Conservation (phyloP, 2,797 vertebrate species). For the Gallinago nigripennis region DNA sequence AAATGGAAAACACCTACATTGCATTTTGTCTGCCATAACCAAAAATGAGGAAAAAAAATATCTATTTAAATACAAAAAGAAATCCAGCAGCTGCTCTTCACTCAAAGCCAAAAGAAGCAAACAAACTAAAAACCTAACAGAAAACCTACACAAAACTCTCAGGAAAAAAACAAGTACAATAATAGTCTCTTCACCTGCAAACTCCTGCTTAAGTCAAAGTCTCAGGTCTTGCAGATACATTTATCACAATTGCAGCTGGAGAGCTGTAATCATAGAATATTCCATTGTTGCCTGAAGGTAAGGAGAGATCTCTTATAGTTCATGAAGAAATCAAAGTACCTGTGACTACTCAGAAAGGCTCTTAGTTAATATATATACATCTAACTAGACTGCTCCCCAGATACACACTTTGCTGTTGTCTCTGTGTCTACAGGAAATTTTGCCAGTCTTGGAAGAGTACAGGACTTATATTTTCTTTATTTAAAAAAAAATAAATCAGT, state of each 20-base stretch:
- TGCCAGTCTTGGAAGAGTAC: background rate
- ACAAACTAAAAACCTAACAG: background rate
- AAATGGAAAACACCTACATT: background rate
- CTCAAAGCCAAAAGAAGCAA: constrained; percentile 17
- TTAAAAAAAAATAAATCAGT: background rate
- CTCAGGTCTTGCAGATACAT: background rate
- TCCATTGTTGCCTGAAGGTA: background rate
- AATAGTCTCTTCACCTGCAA: background rate
- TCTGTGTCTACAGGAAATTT: background rate
- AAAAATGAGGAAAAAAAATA: background rate
- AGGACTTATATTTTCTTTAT: background rate
- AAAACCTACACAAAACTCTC: background rate
- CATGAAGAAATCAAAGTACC: background rate
- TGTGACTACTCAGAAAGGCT: background rate
- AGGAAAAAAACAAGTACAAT: background rate
- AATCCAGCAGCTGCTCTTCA: constrained; percentile 27
- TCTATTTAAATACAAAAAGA: background rate
- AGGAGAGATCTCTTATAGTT: background rate
- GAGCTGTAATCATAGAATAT: background rate
- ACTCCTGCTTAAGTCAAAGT: background rate
- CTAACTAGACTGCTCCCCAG: background rate
- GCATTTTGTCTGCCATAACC: background rate
- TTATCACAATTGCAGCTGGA: background rate
- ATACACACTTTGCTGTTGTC: background rate
- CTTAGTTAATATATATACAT: background rate